Base-by-base conservation (phyloP, 2,113 vertebrate genomes). In the Pandion haliaetus region DNA sequence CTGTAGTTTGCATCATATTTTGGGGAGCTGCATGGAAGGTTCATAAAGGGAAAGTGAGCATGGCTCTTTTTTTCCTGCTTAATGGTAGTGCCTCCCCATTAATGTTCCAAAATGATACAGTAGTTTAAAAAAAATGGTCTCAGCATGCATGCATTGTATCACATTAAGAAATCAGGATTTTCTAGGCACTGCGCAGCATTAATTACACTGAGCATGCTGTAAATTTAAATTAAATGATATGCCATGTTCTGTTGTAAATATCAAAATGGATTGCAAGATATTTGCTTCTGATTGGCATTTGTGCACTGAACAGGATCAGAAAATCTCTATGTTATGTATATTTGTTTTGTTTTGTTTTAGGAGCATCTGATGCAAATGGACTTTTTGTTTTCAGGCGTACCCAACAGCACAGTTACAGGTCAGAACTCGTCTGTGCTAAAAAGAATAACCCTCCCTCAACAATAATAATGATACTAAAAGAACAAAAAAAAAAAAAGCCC, bases 171-270 rank as follows among this genome's bases (percentile, higher is more conserved):
- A 96, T 87, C 94, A 89, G 95, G 94, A 96, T 96, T 96, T 97
- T 97, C 97, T 95, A 96, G 95, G 97, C 92, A 91, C 94, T 95
- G 94, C 94, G 95, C 91, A 95, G 95, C 96, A 97, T 97, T 96
- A 97, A 97, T 97, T 97, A 97, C 91, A 94, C 57, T 72, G 92
- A 96, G 88, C 94, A 97, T 94, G 93, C 95, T 91, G 84, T 81
- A 97, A 94, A 96, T 95, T 95, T 97, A 96, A 97, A 97, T 97
- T 97, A 97, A 97, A 95, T 95, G 78, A 82, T 95, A 96, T 94
- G 94, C 93, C 83, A 59, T 77, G 84, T 97, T 95, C 88, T 77
- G 93, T 84, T 92, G 88, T 95, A 97, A 95, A 95, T 97, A 96
- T 80, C 83, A 50, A 96, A 97, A 95, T 93, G 86, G 78, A 87